Evolutionary conservation across 1,140 invertebrate species (phyloP).

Genomic region (Drosophila pectinifera): DNA sequence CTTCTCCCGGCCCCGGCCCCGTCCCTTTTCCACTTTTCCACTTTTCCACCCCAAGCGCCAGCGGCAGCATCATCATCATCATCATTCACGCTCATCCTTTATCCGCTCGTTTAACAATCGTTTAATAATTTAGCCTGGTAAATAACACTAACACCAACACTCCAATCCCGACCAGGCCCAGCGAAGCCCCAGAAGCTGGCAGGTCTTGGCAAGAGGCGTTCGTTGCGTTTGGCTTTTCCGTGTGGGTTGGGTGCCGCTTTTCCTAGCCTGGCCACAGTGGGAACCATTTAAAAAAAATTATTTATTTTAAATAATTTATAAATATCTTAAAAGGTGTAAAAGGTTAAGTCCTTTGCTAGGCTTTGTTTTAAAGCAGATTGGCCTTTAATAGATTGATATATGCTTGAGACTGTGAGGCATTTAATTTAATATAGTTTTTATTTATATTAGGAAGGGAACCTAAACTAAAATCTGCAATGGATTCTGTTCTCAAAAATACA

Average conservation of each 20-base stretch:
- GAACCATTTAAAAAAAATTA: background rate
- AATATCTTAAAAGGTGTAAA: no score
- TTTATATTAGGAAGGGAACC: no score
- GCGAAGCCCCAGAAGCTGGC: slow-evolving; percentile 12
- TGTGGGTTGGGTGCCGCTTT: slow-evolving; percentile 31
- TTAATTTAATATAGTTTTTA: no score
- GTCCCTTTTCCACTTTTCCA: slow-evolving; percentile 23
- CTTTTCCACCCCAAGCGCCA: slow-evolving; percentile 27
- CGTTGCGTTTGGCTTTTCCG: slow-evolving; percentile 16
- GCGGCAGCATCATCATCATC: slow-evolving; percentile 61
- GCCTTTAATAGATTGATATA: background rate
- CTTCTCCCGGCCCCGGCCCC: slow-evolving; percentile 17
- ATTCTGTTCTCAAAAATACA: no score
- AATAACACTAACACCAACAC: slow-evolving; percentile 79
- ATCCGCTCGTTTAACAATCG: slow-evolving; percentile 84
- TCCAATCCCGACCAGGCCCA: slow-evolving; percentile 28
- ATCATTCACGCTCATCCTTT: slow-evolving; percentile 83
- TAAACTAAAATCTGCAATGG: background rate
- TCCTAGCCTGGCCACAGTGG: slow-evolving; percentile 12
- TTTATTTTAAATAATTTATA: background rate
- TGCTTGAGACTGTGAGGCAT: background rate
- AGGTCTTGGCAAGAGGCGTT: slow-evolving; percentile 25
- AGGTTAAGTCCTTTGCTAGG: background rate
- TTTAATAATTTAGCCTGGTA: slow-evolving; percentile 84
- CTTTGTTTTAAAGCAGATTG: background rate